Base-by-base conservation (phyloP, 2,888 invertebrate species). In the Ctenicera cuprea region DNA sequence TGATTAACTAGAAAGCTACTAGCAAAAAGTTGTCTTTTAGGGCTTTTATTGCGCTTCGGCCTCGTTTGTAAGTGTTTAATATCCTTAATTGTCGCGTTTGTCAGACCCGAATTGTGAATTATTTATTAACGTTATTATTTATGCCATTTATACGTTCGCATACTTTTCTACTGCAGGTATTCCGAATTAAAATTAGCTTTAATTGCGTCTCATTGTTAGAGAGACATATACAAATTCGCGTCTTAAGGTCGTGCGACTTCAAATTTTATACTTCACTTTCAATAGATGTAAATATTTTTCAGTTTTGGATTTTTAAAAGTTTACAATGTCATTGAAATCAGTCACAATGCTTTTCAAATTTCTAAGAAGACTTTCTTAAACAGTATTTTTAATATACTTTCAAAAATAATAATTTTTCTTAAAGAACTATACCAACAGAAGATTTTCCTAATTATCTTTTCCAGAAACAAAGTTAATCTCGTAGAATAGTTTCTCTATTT, bases 41-140 rank as follows among this genome's bases (percentile, higher is more conserved):
- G 48, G 67, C 73, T 62, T 71, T 70, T 70, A 72, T 68, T 69
- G 63, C 71, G 69, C 80, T 77, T 80, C 79, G 79, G 79, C 79
- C 80, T 85, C 82, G 84, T 84, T 85, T 86, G 85, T 85, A 84
- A 83, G 82, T 83, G 74, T 83, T 85, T 86, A 84, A 85, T 85
- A 83, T 80, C 79, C 81, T 83, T 84, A 83, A 85, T 85, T 86
- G 84, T 84, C 78, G 72, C 59, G 72, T 72, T 75, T 75, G 75
- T 75, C 75, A 75, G 69, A 41, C 70, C 52, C 54, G 43, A 75
- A 72, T 69, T 75, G 72, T 64, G 71, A 71, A 71, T 74, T 74
- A 74, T 74, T 67, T 74, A 74, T 74, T 71, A 71, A 43, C 45
- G 38, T 65, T 59, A 68, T 73, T 67, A 63, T 63, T 64, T 48